Base-by-base conservation (phyloP, 2,113 vertebrate species). In the Hippocampus barbouri region DNA sequence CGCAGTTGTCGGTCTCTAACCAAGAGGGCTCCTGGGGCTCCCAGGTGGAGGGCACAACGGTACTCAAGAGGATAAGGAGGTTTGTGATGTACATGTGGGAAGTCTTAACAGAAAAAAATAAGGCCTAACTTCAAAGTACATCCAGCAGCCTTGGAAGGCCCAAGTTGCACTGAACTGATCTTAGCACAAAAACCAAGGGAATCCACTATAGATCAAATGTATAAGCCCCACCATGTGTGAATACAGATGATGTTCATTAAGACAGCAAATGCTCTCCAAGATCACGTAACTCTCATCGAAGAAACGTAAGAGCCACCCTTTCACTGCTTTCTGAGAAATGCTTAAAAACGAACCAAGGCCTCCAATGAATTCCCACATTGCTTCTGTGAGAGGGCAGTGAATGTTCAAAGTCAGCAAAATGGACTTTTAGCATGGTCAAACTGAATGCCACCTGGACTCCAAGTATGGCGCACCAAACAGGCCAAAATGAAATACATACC, bases 61-160 rank as follows among this genome's bases (percentile, higher is more conserved):
- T 43, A 57, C 78, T 77, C 70, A 27, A 23, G 72, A 81, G 82
- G 70, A 79, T 74, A 71, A 81, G 60, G 73, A 78, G 82, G 73
- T 83, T 85, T 73, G 69, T 82, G 67, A 77, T 74, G 78, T 81
- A 83, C 85, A 88, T 78, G 82, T 82, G 87, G 77, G 80, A 89
- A 85, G 72, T 75, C 16, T 72, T 82, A 87, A 83, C 82, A 85
- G 70, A 72, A 72, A 83, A 67, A 81, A 76, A 70, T 84, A 76
- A 86, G 89, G 76, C 79, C 81, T 82, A 69, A 85, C 76, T 87
- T 88, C 86, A 89, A 90, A 88, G 87, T 77, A 73, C 72, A 71
- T 83, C 80, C 43, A 65, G 40, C 49, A 4, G 76, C 74, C 73
- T 69, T 62, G 57, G 66, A 83, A 79, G 73, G 73, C 79, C 74